These are phyloP conservation scores for Lagopus leucura DNA, from an alignment of 2,113 vertebrate genomes.

Conservation along the genomic window DNA sequence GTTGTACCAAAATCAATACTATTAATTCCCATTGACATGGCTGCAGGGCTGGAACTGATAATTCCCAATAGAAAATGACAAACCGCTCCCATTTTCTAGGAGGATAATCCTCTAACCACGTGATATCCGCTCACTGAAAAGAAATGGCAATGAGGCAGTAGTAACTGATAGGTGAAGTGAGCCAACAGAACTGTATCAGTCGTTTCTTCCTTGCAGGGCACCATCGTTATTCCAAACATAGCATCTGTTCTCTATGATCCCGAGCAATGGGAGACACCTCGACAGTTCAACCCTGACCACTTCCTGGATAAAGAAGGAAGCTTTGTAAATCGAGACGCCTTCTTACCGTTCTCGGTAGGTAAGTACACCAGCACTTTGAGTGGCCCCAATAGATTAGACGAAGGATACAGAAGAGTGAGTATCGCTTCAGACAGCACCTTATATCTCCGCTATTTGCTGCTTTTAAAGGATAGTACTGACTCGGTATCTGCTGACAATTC, in stretches of 20 bases:
- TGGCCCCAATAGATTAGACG: background rate
- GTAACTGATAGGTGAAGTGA: background rate
- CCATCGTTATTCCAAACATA: slow-evolving; percentile 64
- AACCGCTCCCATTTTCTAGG: background rate
- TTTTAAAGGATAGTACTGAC: background rate
- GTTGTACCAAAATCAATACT: background rate
- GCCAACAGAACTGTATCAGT: background rate
- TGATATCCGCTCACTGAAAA: background rate
- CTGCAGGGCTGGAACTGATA: background rate
- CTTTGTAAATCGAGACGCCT: slow-evolving; percentile 66
- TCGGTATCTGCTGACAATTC: background rate
- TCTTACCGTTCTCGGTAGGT: slow-evolving; percentile 77
- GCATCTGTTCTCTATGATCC: slow-evolving; percentile 68
- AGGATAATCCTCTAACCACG: background rate
- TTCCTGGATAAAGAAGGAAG: slow-evolving; percentile 75
- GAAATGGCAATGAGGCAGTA: background rate
- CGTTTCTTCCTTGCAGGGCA: slow-evolving; percentile 53
- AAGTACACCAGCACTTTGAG: background rate
- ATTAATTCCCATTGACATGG: background rate
- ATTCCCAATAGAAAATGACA: background rate
- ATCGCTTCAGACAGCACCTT: background rate
- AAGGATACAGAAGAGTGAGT: background rate
- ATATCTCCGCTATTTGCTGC: background rate
- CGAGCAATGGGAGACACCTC: slow-evolving; percentile 69
- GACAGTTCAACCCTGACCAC: slow-evolving; percentile 66